These are phyloP conservation scores for Chironomus striatipennis DNA, from an alignment of 1,140 invertebrate genomes.

Conservation along the genomic window DNA sequence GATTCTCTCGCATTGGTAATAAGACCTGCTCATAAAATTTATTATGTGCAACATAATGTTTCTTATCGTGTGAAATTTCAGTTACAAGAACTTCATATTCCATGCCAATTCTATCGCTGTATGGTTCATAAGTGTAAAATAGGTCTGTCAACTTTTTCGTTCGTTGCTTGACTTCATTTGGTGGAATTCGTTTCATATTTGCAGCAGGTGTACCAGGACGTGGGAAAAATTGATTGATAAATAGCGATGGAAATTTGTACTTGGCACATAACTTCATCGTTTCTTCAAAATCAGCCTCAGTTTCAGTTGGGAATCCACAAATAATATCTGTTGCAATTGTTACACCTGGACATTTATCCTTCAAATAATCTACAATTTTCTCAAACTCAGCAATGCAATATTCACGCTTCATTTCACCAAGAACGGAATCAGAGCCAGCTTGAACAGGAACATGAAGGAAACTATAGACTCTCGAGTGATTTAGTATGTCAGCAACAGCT, in stretches of 20 bases:
- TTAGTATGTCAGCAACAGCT: slow-evolving; percentile 82
- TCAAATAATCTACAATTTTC: slow-evolving; percentile 77
- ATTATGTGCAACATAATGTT: slow-evolving; percentile 90
- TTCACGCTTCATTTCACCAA: slow-evolving; percentile 94
- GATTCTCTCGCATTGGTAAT: slow-evolving; percentile 64
- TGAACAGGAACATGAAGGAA: slow-evolving; percentile 98
- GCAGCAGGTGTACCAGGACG: slow-evolving; percentile 92
- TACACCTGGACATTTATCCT: slow-evolving; percentile 62
- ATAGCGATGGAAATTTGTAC: slow-evolving; percentile 88
- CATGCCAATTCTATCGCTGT: slow-evolving; percentile 65
- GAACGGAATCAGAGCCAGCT: slow-evolving; percentile 86
- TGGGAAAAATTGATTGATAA: slow-evolving; percentile 97
- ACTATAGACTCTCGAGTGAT: slow-evolving; percentile 83
- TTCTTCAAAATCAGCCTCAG: slow-evolving; percentile 80
- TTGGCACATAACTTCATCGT: slow-evolving; percentile 77
- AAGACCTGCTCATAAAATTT: slow-evolving; percentile 93
- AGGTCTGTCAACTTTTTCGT: slow-evolving; percentile 84
- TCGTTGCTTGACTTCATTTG: slow-evolving; percentile 79
- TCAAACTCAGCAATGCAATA: slow-evolving; percentile 85
- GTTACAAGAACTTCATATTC: slow-evolving; percentile 81
- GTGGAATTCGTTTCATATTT: slow-evolving; percentile 67
- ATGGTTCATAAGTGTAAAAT: slow-evolving; percentile 86
- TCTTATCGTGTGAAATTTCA: slow-evolving; percentile 84
- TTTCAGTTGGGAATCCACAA: slow-evolving; percentile 97
- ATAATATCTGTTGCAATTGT: slow-evolving; percentile 98